Percentiles rank a stretch among this genome's conserved stretches.
phyloP scores from a whole-genome alignment of 2,888 invertebrate genomes.

The Melanotus villosus region DNA sequence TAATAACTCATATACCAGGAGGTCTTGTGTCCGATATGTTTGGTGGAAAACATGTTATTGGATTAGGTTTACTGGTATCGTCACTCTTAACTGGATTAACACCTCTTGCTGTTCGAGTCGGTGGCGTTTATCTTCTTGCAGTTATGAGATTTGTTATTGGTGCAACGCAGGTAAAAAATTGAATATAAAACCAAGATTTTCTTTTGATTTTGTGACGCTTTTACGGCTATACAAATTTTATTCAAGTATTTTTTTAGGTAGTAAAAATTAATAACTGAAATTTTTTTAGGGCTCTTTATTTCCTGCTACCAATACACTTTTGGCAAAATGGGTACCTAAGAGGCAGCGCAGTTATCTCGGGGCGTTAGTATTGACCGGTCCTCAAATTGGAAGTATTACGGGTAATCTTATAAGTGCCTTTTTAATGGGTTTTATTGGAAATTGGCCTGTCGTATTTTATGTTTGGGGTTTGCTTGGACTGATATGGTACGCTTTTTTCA shows the following conservation, averaged over 20 bases:
- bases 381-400: conserved; percentile 22
- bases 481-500: conserved; percentile 70
- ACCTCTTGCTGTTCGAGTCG: conserved; percentile 76
- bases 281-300: conserved; percentile 46
- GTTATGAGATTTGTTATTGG: conserved; percentile 82
- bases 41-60: conserved; percentile 86
- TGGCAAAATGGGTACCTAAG: conserved; percentile 52
- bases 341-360: conserved; percentile 48
- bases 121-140: conserved; percentile 79
- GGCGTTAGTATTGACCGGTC: conserved; percentile 48
- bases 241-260: too few relatives aligned
- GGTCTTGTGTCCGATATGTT: conserved; percentile 82
- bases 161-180: conserved; percentile 42
- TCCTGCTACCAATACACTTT: conserved; percentile 43
- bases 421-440: conserved; percentile 63
- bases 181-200: too few relatives aligned
- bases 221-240: too few relatives aligned
- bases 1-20: conserved; percentile 84
- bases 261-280: too few relatives aligned
- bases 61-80: conserved; percentile 82
- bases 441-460: conserved; percentile 74
- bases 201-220: too few relatives aligned
- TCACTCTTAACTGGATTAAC: conserved; percentile 83
- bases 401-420: neutral
- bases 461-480: conserved; percentile 72